Evolutionary conservation across 2,113 vertebrate genomes (phyloP), one percentile per base, ranked within the genome.

Genomic region (Malurus elegans): DNA sequence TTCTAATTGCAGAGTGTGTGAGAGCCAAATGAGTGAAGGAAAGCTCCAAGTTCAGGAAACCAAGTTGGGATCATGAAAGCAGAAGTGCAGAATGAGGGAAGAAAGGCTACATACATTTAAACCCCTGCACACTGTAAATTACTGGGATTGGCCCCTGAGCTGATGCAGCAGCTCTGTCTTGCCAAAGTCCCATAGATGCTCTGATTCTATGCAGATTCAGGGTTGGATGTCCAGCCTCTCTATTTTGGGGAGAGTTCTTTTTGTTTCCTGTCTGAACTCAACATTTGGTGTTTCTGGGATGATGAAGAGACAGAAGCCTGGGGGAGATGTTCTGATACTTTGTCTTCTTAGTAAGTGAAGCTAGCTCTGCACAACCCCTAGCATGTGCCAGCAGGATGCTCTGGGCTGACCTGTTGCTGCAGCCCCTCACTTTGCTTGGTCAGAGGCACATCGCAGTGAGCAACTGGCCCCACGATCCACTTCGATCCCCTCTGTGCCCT

Each of bases 61-160:
- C 38, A 24, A 54, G 34, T 14, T 6, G 5, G 18, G 23, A 71
- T 32, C 10, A 3, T 3, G 20, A 21, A 4, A 53, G 58, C n/a
- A 44, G 62, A 85, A 64, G 51, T 4, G 21, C 31, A n/a, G 34
- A 42, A 44, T 2, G 2, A 44, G 14, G 31, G 45, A 34, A 76
- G 45, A 57, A 79, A 87, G 73, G n/a, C 26, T 61, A 45, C 18
- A 24, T 24, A 19, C 0, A 0, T 71, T 89, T 54, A 87, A 53
- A 56, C 5, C 0, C 64, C 32, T 28, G n/a, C 2, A 2, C 21
- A 4, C 17, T 17, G 50, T 18, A 34, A 79, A 64, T 23, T 60
- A 24, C 8, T 7, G 3, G 53, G 54, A 58, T 54, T 3, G 2
- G 61, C 47, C 85, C 38, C 70, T 0, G 0, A 3, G 1, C 29